Evolutionary conservation across 2,113 vertebrate species (phyloP).

Genomic region (Halcyon senegalensis): DNA sequence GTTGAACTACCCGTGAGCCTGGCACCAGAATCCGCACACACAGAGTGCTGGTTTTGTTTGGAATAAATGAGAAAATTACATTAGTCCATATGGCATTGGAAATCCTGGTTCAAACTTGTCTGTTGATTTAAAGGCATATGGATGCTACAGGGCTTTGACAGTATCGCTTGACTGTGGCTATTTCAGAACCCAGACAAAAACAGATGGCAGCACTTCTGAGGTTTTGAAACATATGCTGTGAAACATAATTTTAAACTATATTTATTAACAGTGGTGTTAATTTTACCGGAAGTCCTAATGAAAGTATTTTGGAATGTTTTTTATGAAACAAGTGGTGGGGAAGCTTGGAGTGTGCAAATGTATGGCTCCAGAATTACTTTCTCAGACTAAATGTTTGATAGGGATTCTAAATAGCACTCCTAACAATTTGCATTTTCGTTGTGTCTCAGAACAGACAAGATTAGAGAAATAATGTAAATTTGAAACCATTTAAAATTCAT

Average conservation of each 20-base stretch:
- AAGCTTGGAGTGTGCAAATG: neutral
- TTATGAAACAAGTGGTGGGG: neutral
- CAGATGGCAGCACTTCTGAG: conserved; percentile 36
- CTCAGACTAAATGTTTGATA: neutral
- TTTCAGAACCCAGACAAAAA: conserved; percentile 22
- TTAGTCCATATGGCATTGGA: neutral
- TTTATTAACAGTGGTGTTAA: conserved; percentile 27
- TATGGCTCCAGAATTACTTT: neutral
- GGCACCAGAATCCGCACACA: neutral
- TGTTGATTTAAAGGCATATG: conserved; percentile 23
- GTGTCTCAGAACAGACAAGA: neutral
- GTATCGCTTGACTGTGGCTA: neutral
- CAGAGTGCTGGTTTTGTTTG: neutral
- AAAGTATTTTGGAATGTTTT: neutral
- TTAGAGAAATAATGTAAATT: conserved; percentile 14
- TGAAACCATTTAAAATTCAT: neutral
- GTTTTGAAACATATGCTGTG: conserved; percentile 16
- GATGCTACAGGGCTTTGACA: neutral
- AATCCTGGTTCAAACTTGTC: neutral
- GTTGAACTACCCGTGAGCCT: neutral
- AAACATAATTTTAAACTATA: neutral
- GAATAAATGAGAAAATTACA: neutral
- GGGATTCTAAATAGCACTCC: neutral
- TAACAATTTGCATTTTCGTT: neutral
- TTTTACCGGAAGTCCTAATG: neutral